phyloP scores from a whole-genome alignment of 2,888 invertebrate species.

The Troides aeacus region DNA sequence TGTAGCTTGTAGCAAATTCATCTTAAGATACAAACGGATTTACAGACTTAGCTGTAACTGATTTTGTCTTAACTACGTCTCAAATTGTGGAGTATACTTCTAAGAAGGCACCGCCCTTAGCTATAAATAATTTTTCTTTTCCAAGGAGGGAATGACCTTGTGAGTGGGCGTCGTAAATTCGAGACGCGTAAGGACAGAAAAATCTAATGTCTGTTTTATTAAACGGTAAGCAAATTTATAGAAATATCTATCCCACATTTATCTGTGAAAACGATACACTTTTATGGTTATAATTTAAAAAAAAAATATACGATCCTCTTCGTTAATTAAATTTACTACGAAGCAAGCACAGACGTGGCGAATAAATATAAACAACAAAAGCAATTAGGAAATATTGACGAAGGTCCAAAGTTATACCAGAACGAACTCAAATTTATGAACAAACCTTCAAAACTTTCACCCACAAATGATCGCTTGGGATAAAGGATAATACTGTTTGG shows the following conservation, averaged over 20 bases:
- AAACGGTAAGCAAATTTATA: neutral
- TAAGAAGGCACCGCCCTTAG: constrained; percentile 11
- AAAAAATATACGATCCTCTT: neutral
- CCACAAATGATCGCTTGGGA: constrained; percentile 13
- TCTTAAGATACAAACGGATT: neutral
- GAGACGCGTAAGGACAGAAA: constrained; percentile 13
- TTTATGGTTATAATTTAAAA: too few species aligned
- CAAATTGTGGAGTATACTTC: constrained; percentile 17
- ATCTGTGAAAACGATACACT: too few species aligned
- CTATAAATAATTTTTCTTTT: constrained; percentile 24
- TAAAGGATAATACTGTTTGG: constrained; percentile 2
- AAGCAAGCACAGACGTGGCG: constrained; percentile 1
- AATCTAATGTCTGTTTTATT: constrained; percentile 12
- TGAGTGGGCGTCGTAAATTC: constrained; percentile 11
- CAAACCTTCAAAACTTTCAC: constrained; percentile 12
- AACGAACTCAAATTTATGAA: constrained; percentile 20
- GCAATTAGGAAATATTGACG: constrained; percentile 23
- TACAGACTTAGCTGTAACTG: neutral
- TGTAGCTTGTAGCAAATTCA: too few species aligned
- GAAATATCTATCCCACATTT: too few species aligned
- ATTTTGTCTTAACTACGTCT: constrained; percentile 5
- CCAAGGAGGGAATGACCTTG: constrained; percentile 15
- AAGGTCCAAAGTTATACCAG: constrained; percentile 15
- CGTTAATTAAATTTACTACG: neutral
- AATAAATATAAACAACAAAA: constrained; percentile 17